Evolutionary conservation across 2,113 vertebrate species (phyloP).

Genomic region (Ellobius talpinus): DNA sequence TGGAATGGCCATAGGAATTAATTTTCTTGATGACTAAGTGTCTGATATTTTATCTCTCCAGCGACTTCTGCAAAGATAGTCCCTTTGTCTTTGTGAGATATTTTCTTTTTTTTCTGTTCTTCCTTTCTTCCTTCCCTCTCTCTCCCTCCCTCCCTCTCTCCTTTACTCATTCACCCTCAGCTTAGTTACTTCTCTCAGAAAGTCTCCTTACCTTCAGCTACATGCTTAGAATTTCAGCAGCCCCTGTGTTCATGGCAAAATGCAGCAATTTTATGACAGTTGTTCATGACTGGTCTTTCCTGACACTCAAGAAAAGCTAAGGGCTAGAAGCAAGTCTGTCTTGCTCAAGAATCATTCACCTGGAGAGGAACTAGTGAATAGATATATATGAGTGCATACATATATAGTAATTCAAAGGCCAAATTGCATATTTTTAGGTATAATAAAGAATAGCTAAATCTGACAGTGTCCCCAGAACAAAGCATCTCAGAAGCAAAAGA

Average conservation of each 20-base stretch:
- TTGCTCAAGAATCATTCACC: fast-evolving
- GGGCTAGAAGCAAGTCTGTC: not conserved
- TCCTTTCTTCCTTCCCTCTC: no score
- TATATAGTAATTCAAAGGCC: not conserved
- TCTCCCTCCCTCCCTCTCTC: no score
- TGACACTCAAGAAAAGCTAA: not conserved
- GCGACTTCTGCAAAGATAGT: fast-evolving
- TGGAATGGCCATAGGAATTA: not conserved
- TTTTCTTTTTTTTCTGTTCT: not conserved
- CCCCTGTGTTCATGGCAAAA: fast-evolving
- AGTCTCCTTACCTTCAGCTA: not conserved
- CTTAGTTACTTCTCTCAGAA: not conserved
- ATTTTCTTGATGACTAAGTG: not conserved
- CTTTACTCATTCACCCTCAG: not conserved
- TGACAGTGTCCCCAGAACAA: not conserved
- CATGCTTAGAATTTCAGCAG: not conserved
- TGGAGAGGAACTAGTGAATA: not conserved
- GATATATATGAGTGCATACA: no score
- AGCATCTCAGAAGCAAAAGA: not conserved
- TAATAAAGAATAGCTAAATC: not conserved
- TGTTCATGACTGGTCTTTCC: not conserved
- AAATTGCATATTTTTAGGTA: not conserved
- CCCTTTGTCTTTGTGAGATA: not conserved
- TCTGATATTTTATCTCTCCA: not conserved
- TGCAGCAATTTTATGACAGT: fast-evolving